Conservation (phyloP, 1,140 invertebrate species). For the Leptinotarsa lineolata region DNA sequence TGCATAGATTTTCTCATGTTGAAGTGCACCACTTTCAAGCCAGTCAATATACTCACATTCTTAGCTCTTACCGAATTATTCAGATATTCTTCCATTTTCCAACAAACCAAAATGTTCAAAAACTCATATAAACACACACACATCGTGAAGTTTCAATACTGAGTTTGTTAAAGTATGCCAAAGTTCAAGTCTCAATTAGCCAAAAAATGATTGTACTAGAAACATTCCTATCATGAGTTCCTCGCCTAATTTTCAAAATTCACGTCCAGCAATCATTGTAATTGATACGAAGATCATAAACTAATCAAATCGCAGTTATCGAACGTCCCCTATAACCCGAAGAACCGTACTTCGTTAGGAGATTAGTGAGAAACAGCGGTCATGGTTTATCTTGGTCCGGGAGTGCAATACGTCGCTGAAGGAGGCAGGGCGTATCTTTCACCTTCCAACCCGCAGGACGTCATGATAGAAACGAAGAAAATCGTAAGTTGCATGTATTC, state of each 20-base stretch:
- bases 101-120: too few species aligned
- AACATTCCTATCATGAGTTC: background rate
- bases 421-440: conserved; percentile 39
- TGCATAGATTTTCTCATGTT: too few species aligned
- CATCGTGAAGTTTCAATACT: too few species aligned
- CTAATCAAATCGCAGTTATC: background rate
- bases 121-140: too few species aligned
- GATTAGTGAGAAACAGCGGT: background rate
- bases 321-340: background rate
- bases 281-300: background rate
- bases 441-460: conserved; percentile 41
- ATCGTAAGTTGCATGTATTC: conserved; percentile 44
- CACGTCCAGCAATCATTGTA: background rate
- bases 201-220: too few species aligned
- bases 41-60: too few species aligned
- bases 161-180: too few species aligned
- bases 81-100: too few species aligned
- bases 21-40: too few species aligned
- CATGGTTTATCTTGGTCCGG: conserved; percentile 50
- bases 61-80: too few species aligned
- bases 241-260: background rate
- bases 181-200: too few species aligned
- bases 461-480: conserved; percentile 46
- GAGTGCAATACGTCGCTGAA: conserved; percentile 48
- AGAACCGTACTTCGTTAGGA: background rate